Conservation (phyloP, 2,888 invertebrate genomes). For the Choristoneura rosaceana region DNA sequence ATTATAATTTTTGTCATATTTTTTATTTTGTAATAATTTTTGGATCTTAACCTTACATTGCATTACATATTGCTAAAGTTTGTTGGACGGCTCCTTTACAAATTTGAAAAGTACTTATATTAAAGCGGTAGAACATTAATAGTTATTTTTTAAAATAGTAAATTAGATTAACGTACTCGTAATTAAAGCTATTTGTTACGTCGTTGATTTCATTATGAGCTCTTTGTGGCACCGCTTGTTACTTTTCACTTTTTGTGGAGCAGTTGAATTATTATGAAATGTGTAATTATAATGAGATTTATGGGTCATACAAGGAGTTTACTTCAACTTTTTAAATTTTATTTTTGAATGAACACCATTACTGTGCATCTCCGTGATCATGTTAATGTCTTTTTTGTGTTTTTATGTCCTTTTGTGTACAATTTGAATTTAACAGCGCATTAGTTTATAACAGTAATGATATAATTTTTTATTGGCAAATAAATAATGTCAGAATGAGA, state of each 20-base stretch:
- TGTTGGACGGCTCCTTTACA: not conserved
- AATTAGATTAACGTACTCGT: slow-evolving; percentile 73
- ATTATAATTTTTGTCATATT: too few species aligned
- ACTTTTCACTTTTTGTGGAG: slow-evolving; percentile 51
- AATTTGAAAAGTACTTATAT: not conserved
- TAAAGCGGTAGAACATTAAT: not conserved
- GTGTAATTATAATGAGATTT: slow-evolving; percentile 48
- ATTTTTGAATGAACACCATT: too few species aligned
- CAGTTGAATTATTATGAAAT: slow-evolving; percentile 40
- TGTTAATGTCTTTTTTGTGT: too few species aligned
- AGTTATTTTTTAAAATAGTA: slow-evolving; percentile 53
- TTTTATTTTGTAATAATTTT: too few species aligned
- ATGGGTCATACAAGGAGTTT: not conserved
- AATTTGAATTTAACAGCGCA: too few species aligned
- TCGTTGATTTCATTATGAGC: slow-evolving; percentile 71
- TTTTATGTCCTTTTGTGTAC: too few species aligned
- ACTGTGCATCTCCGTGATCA: too few species aligned
- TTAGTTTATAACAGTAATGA: too few species aligned
- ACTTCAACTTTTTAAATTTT: not conserved
- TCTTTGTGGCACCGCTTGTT: slow-evolving; percentile 62
- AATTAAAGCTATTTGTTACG: slow-evolving; percentile 68
- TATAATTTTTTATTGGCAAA: too few species aligned
- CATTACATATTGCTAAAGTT: too few species aligned
- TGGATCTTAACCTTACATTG: too few species aligned
- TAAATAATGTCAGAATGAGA: too few species aligned